Evolutionary conservation across 1,140 invertebrate genomes (phyloP).

Genomic region (Bombus affinis): DNA sequence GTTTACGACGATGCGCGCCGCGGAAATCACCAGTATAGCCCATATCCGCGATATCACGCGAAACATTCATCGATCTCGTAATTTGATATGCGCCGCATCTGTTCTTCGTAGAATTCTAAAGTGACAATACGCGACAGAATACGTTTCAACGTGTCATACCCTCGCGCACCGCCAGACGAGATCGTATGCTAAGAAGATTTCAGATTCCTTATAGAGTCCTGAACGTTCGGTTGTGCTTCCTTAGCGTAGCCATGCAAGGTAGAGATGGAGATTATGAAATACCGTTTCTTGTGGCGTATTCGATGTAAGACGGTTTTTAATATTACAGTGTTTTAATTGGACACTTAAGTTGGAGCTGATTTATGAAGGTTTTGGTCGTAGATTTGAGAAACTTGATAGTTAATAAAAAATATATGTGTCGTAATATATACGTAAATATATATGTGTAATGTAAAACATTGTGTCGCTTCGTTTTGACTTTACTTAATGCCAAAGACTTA

Average conservation of each 20-base stretch:
- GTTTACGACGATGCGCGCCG: conserved; percentile 55
- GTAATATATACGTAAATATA: too few species aligned
- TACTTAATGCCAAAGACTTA: too few species aligned
- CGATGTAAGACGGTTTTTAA: background rate
- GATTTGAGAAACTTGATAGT: too few species aligned
- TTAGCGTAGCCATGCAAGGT: background rate
- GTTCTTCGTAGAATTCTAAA: conserved; percentile 28
- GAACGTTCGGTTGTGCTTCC: background rate
- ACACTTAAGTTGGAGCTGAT: too few species aligned
- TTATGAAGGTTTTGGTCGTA: too few species aligned
- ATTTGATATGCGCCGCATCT: conserved; percentile 20
- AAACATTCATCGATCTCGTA: conserved; percentile 50
- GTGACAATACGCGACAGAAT: background rate
- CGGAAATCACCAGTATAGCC: conserved; percentile 26
- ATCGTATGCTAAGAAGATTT: conserved; percentile 1
- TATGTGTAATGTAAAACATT: too few species aligned
- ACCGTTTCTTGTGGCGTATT: background rate
- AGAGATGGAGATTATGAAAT: background rate
- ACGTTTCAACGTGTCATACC: background rate
- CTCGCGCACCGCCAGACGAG: too few species aligned
- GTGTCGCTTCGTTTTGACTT: too few species aligned
- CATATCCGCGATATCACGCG: conserved; percentile 20
- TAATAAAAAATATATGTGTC: too few species aligned
- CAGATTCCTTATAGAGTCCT: background rate
- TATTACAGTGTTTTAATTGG: background rate